These are phyloP conservation scores for Volucella bombylans DNA, from an alignment of 2,888 invertebrate species.

Conservation along the genomic window DNA sequence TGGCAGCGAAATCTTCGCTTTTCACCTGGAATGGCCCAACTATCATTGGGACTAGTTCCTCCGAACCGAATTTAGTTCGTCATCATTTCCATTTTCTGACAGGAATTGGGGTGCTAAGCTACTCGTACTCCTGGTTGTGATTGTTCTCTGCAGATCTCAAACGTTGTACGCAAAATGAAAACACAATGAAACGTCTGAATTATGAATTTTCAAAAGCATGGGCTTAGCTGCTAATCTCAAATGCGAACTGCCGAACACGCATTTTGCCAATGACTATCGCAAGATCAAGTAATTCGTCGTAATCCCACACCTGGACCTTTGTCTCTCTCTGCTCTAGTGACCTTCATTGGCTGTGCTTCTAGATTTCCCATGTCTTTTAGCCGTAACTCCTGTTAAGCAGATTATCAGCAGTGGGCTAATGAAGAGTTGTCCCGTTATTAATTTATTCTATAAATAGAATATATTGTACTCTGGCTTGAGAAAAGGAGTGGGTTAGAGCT, in stretches of 20 bases:
- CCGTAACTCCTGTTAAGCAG: conserved; percentile 8
- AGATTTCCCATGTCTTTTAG: background rate
- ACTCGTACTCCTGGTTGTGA: background rate
- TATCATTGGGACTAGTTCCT: conserved; percentile 53
- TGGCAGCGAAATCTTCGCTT: background rate
- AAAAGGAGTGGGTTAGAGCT: no score
- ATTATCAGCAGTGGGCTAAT: conserved; percentile 45
- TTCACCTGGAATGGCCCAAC: conserved; percentile 22
- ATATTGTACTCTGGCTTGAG: conserved; percentile 5
- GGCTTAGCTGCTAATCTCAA: conserved; percentile 50
- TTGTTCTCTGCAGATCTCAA: background rate
- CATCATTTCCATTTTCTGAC: conserved; percentile 51
- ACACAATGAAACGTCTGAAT: conserved; percentile 43
- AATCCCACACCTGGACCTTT: conserved; percentile 15
- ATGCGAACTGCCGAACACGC: conserved; percentile 56
- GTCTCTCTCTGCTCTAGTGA: background rate
- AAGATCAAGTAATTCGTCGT: conserved; percentile 54
- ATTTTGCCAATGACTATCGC: conserved; percentile 46
- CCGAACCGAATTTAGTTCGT: conserved; percentile 60
- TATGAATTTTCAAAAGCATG: conserved; percentile 41
- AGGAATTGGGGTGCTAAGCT: conserved; percentile 21
- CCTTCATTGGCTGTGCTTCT: conserved; percentile 6
- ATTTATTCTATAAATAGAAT: conserved; percentile 60
- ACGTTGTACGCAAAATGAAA: no score
- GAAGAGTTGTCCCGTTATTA: conserved; percentile 37